Conservation (phyloP, 2,797 vertebrate species). For the Heteromormyrus szaboi region DNA sequence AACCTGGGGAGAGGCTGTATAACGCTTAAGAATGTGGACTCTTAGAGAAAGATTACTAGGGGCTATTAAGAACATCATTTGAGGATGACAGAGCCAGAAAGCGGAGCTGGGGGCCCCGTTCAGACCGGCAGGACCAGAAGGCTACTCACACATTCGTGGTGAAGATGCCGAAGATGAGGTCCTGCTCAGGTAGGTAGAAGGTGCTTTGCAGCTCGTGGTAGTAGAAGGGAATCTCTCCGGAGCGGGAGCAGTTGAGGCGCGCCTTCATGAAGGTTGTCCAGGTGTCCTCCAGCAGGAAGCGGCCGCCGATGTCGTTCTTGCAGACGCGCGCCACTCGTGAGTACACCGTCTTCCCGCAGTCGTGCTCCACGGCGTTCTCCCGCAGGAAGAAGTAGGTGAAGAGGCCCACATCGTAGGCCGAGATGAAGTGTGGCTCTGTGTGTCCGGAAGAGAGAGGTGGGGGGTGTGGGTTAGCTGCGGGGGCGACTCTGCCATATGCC, state of each 20-base stretch:
- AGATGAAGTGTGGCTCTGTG: constrained; percentile 81
- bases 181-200: constrained; percentile 92
- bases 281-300: constrained; percentile 92
- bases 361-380: constrained; percentile 91
- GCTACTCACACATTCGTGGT: constrained; percentile 95
- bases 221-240: constrained; percentile 93
- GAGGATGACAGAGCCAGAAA: neutral
- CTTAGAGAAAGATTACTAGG: neutral
- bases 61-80: neutral
- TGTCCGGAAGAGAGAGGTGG: neutral
- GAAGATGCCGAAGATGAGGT: constrained; percentile 95
- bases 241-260: constrained; percentile 89
- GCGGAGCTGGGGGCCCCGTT: neutral
- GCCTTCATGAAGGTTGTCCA: constrained; percentile 99
- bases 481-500: neutral
- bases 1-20: neutral
- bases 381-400: constrained; percentile 96
- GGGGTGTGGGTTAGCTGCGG: neutral
- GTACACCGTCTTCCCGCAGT: constrained; percentile 90
- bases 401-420: constrained; percentile 88
- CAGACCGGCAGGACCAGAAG: neutral
- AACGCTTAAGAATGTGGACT: neutral
- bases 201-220: constrained; percentile 97
- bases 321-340: constrained; percentile 92
- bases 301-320: constrained; percentile 91